A percentile compares a stretch with the other conserved stretches of the same genome.
Evolutionary conservation across 1,140 invertebrate genomes (phyloP).

Genomic region (Polypedilum vanderplanki): DNA sequence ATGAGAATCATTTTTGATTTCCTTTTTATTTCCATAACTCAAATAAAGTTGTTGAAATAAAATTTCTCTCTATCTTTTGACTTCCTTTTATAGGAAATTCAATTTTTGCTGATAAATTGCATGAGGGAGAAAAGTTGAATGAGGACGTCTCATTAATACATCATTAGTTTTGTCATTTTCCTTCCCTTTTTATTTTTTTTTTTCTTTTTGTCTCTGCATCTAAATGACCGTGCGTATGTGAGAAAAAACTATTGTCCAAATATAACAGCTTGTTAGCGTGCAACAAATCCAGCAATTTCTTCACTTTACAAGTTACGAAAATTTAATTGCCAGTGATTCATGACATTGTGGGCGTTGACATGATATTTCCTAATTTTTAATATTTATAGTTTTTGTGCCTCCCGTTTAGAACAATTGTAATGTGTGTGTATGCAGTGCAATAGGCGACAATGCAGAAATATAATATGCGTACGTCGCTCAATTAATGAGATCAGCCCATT

Average conservation of each 20-base stretch:
- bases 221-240: not conserved
- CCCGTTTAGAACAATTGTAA: not conserved
- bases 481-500: slow-evolving; percentile 27
- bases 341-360: slow-evolving; percentile 6
- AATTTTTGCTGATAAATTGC: not conserved
- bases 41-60: slow-evolving; percentile 9
- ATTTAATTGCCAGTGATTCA: slow-evolving; percentile 11
- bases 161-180: slow-evolving; percentile 13
- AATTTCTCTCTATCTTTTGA: not conserved
- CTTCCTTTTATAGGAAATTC: not conserved
- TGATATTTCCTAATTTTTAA: slow-evolving; percentile 26
- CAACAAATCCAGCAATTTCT: slow-evolving; percentile 18
- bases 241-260: not conserved
- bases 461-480: slow-evolving; percentile 9
- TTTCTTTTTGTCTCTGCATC: not conserved
- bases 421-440: not conserved
- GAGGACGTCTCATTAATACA: slow-evolving; percentile 4
- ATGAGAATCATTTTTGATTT: slow-evolving; percentile 21
- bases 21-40: not conserved
- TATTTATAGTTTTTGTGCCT: slow-evolving; percentile 24
- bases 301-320: not conserved
- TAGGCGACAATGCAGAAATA: not conserved
- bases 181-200: not conserved
- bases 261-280: slow-evolving; percentile 4
- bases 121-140: not conserved